Evolutionary conservation across 2,888 invertebrate genomes (phyloP).

Genomic region (Cataglyphis cursor): DNA sequence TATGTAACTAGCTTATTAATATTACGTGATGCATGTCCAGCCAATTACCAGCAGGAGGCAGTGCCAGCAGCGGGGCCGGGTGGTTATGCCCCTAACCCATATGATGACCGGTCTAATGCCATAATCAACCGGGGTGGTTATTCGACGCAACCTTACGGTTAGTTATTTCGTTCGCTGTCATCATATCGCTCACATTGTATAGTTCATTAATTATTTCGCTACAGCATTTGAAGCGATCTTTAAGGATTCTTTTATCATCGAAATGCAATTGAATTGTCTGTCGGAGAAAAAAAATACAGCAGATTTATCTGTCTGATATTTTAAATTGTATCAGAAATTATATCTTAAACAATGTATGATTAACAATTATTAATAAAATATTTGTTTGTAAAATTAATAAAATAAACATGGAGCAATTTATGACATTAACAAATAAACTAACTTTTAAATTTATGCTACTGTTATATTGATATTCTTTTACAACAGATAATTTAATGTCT

Average conservation of each 20-base stretch:
- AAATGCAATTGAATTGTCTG: conserved; percentile 25
- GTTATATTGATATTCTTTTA: not conserved
- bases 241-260: conserved; percentile 5
- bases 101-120: conserved; percentile 83
- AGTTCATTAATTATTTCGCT: conserved; percentile 36
- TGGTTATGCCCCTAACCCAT: conserved; percentile 82
- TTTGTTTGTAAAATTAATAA: not conserved
- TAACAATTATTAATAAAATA: conserved; percentile 18
- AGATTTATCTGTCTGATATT: conserved; percentile 26
- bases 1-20: conserved; percentile 58
- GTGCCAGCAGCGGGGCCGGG: conserved; percentile 79
- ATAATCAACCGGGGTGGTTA: conserved; percentile 83
- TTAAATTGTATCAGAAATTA: not conserved
- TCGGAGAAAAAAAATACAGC: not conserved
- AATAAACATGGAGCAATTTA: not conserved
- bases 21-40: conserved; percentile 77
- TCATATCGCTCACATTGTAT: conserved; percentile 47
- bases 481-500: conserved; percentile 3
- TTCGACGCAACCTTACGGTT: conserved; percentile 83
- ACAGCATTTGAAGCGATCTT: not conserved
- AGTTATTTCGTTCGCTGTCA: conserved; percentile 74
- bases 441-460: not conserved
- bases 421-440: not conserved
- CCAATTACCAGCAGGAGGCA: conserved; percentile 83
- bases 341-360: not conserved